Evolutionary conservation across 2,888 invertebrate genomes (phyloP).

Genomic region (Metacarcinus magister): DNA sequence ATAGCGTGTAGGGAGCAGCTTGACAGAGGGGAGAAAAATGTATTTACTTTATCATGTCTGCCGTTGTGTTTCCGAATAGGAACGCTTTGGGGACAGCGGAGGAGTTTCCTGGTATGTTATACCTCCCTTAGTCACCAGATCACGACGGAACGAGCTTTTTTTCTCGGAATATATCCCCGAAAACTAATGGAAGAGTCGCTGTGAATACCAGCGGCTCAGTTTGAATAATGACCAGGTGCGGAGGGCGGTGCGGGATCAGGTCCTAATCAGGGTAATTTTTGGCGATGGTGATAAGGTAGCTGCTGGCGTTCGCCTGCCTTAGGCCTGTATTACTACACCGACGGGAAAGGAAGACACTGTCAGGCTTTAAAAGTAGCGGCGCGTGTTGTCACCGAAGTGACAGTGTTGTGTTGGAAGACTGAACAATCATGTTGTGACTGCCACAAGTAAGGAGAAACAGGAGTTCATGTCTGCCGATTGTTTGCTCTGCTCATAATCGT

Average conservation of each 20-base stretch:
- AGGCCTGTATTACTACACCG: too few species aligned
- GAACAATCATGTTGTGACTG: not conserved
- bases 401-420: not conserved
- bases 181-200: not conserved
- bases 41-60: not conserved
- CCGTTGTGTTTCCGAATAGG: not conserved
- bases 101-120: not conserved
- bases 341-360: too few species aligned
- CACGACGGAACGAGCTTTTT: not conserved
- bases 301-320: too few species aligned
- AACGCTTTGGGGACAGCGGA: not conserved
- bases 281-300: too few species aligned
- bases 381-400: not conserved
- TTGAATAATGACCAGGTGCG: not conserved
- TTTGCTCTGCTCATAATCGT: not conserved
- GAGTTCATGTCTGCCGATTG: not conserved
- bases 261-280: not conserved
- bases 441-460: not conserved
- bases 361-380: not conserved
- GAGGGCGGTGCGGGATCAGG: not conserved
- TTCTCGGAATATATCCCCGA: not conserved
- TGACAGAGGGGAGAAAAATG: not conserved
- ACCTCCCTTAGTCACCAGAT: not conserved
- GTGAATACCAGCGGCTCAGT: conserved; percentile 9
- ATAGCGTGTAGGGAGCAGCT: not conserved